Evolutionary conservation across 2,888 invertebrate genomes (phyloP).

Genomic region (Dryomyza anilis): DNA sequence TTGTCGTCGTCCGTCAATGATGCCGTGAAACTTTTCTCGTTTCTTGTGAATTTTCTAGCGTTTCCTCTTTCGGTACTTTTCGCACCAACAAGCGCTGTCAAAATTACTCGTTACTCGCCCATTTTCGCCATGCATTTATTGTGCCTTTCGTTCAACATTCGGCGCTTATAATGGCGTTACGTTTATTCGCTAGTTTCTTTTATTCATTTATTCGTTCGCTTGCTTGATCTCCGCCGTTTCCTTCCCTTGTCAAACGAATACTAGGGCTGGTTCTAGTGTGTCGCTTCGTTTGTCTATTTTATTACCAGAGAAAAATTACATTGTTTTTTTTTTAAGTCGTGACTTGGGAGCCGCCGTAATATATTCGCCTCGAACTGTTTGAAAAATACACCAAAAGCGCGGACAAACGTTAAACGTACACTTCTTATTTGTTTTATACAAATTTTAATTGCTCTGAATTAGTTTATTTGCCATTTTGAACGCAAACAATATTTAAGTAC

Average conservation of each 20-base stretch:
- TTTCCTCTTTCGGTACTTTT: conserved; percentile 13
- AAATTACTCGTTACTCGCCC: conserved; percentile 27
- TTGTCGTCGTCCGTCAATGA: conserved; percentile 28
- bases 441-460: conserved; percentile 7
- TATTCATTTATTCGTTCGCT: conserved; percentile 10
- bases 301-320: conserved; percentile 9
- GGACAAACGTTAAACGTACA: not conserved
- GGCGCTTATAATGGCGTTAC: conserved; percentile 42
- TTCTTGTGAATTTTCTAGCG: conserved; percentile 26
- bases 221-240: not conserved
- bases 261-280: conserved; percentile 14
- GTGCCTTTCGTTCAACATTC: conserved; percentile 4
- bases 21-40: conserved; percentile 31
- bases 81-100: conserved; percentile 39
- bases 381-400: not conserved
- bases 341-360: not conserved
- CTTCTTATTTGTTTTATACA: conserved; percentile 16
- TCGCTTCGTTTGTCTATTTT: conserved; percentile 10
- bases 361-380: not conserved
- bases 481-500: conserved; percentile 23
- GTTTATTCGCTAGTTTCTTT: conserved; percentile 17
- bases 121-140: not conserved
- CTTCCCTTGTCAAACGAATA: not conserved
- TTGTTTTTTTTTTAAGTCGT: conserved; percentile 5
- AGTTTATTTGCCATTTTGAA: conserved; percentile 22